These are phyloP conservation scores for Tuta absoluta DNA, from an alignment of 2,888 invertebrate species.

Conservation along the genomic window DNA sequence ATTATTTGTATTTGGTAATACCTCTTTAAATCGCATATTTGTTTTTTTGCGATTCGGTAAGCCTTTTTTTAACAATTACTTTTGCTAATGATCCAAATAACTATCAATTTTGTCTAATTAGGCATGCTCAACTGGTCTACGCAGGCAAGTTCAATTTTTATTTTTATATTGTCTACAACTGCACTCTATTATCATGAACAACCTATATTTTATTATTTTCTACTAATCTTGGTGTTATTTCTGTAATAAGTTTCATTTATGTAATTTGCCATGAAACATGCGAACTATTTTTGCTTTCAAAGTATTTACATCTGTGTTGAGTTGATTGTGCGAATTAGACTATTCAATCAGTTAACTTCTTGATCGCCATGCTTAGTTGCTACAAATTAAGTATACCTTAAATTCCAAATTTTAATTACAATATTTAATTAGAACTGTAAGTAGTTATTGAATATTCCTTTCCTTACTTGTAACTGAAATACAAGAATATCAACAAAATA, in stretches of 20 bases:
- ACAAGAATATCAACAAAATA: slow-evolving; percentile 4
- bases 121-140: slow-evolving; percentile 48
- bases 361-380: not conserved
- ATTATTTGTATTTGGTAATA: no score
- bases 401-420: slow-evolving; percentile 20
- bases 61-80: no score
- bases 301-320: slow-evolving; percentile 6
- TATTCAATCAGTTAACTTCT: not conserved
- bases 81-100: slow-evolving; percentile 12
- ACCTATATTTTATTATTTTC: not conserved
- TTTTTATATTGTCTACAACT: not conserved
- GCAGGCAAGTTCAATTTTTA: slow-evolving; percentile 35
- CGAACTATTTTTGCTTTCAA: slow-evolving; percentile 12
- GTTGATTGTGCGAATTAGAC: slow-evolving; percentile 11
- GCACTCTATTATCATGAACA: not conserved
- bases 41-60: no score
- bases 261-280: not conserved
- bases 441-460: slow-evolving; percentile 4
- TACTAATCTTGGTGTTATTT: not conserved
- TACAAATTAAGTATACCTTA: not conserved
- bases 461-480: slow-evolving; percentile 3
- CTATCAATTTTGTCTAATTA: slow-evolving; percentile 29
- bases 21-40: no score
- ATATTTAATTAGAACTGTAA: slow-evolving; percentile 14
- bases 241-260: not conserved